These are phyloP conservation scores for Schizothorax lantsangensis DNA, from an alignment of 2,797 vertebrate species.

Conservation along the genomic window DNA sequence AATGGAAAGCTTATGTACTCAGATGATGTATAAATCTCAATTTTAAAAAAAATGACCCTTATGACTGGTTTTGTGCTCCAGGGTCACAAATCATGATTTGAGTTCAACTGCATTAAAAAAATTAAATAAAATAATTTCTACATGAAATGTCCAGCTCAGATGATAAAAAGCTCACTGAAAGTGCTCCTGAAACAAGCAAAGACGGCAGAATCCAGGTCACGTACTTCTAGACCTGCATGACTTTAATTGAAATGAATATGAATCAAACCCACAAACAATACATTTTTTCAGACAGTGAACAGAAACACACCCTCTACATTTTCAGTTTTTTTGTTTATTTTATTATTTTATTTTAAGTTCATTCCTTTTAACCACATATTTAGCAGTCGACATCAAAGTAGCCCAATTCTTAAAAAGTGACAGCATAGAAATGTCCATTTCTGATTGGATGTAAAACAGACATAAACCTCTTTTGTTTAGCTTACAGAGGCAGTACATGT, in stretches of 20 bases:
- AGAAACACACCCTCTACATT: constrained; percentile 75
- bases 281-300: constrained; percentile 67
- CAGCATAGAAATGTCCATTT: constrained; percentile 77
- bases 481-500: constrained; percentile 68
- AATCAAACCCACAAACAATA: constrained; percentile 55
- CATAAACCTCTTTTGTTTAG: constrained; percentile 64
- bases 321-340: constrained; percentile 64
- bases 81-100: not conserved
- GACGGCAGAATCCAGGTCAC: not conserved
- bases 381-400: constrained; percentile 71
- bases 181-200: no score
- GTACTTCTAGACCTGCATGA: not conserved
- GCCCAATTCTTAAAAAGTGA: constrained; percentile 76
- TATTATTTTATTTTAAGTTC: constrained; percentile 66
- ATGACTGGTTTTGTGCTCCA: no score
- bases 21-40: no score
- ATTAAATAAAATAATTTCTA: fast-evolving
- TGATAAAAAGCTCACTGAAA: not conserved
- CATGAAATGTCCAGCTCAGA: not conserved
- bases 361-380: constrained; percentile 60
- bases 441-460: constrained; percentile 69
- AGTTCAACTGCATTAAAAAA: not conserved
- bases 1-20: no score
- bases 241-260: no score
- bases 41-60: no score